phyloP scores from a whole-genome alignment of 2,888 invertebrate species.

The Atrina japonica region DNA sequence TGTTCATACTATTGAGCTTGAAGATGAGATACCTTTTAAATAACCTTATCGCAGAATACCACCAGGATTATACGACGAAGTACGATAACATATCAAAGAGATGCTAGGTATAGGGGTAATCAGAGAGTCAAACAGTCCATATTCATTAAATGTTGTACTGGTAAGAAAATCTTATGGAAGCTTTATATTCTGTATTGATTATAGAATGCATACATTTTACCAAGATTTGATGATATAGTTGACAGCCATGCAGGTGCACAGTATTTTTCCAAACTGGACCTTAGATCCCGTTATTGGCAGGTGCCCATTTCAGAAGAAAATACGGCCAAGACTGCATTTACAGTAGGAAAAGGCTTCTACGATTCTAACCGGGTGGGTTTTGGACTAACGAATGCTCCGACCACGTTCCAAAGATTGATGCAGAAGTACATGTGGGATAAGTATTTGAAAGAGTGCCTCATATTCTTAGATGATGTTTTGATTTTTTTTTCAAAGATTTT shows the following conservation, averaged over 20 bases:
- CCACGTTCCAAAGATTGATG: slow-evolving; percentile 59
- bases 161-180: slow-evolving; percentile 28
- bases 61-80: slow-evolving; percentile 38
- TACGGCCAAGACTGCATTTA: slow-evolving; percentile 43
- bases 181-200: slow-evolving; percentile 35
- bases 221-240: too few relatives aligned
- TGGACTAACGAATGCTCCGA: slow-evolving; percentile 60
- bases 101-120: slow-evolving; percentile 38
- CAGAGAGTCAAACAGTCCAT: slow-evolving; percentile 27
- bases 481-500: slow-evolving; percentile 38
- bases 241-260: slow-evolving; percentile 29
- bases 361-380: slow-evolving; percentile 62
- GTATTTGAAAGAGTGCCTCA: slow-evolving; percentile 33
- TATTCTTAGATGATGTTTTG: too few relatives aligned
- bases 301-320: slow-evolving; percentile 32
- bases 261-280: slow-evolving; percentile 33
- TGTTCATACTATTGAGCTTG: slow-evolving; percentile 32
- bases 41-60: slow-evolving; percentile 34
- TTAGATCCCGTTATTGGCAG: slow-evolving; percentile 33
- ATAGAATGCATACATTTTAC: slow-evolving; percentile 25
- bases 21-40: slow-evolving; percentile 35
- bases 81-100: slow-evolving; percentile 40
- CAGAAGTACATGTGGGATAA: slow-evolving; percentile 42
- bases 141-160: slow-evolving; percentile 29
- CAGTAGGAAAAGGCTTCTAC: slow-evolving; percentile 49